Conservation (phyloP, 2,113 vertebrate genomes). For the Atherinomorus stipes region DNA sequence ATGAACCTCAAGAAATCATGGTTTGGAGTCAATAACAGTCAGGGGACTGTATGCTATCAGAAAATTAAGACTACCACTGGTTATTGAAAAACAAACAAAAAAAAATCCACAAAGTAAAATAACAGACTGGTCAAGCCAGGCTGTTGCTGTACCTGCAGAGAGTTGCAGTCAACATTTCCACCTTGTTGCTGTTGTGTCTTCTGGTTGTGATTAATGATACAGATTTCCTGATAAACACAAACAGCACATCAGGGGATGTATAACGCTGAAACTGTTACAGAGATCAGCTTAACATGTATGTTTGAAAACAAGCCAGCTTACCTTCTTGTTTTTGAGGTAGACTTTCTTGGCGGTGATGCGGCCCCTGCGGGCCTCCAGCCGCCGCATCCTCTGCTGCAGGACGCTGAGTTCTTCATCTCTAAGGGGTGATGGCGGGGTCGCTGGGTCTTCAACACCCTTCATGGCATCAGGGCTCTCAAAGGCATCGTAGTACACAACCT, state of each 20-base stretch:
- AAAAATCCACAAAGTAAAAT: too few species aligned
- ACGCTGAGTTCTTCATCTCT: slow-evolving; percentile 86
- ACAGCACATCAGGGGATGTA: neutral
- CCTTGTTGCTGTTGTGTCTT: slow-evolving; percentile 88
- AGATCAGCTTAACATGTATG: neutral
- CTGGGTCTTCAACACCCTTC: slow-evolving; percentile 87
- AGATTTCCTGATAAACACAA: slow-evolving; percentile 88
- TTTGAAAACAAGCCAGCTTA: slow-evolving; percentile 31
- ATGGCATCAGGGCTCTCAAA: slow-evolving; percentile 97
- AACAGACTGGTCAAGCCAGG: slow-evolving; percentile 62
- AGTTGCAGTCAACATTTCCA: slow-evolving; percentile 75
- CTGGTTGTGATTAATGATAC: slow-evolving; percentile 93
- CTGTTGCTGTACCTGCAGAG: slow-evolving; percentile 80
- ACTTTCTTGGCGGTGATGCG: slow-evolving; percentile 98
- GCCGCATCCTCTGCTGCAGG: slow-evolving; percentile 92
- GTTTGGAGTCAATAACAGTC: neutral
- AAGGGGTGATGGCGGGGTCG: slow-evolving; percentile 81
- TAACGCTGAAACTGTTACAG: neutral
- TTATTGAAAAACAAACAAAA: too few species aligned
- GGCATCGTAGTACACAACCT: slow-evolving; percentile 97
- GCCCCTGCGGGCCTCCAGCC: slow-evolving; percentile 94
- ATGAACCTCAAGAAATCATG: neutral
- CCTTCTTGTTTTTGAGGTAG: slow-evolving; percentile 99
- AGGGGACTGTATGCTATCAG: neutral
- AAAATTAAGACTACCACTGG: neutral